Evolutionary conservation across 1,140 invertebrate species (phyloP), one percentile per base, ranked within the genome.

Genomic region (Battus philenor): DNA sequence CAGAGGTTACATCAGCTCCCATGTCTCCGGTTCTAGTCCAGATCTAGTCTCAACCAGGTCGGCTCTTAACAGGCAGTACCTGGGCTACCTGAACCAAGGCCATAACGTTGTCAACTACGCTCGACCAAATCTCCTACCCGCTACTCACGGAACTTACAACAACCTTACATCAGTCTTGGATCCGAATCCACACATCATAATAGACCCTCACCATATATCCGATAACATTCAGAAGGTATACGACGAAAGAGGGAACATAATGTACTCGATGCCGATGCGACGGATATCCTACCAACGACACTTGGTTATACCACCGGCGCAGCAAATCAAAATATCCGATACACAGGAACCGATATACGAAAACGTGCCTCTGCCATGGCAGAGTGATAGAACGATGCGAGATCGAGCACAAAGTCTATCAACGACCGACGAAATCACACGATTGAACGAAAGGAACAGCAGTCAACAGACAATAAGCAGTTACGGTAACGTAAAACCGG

Each of bases 291-390:
- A 82, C 51, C 74, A 77, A 57, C 64, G 83, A 48, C 78, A 87
- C 57, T 65, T 87, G 46, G 84, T 89, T 17, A 50, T 89, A 5
- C 86, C 86, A 2, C 76, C 86, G n/a, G 77, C 80, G 31, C 82
- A 86, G 39, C 81, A 81, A 41, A 49, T 56, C 32, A 64, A 59
- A 15, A 2, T 80, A 10, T 79, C 63, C 17, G 85, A 86, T 50
- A 78, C 88, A 0, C 84, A 87, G 11, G 93, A 94, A 67, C 93
- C 93, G 1, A 94, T 94, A 46, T 94, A 94, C 68, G 92, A 94
- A 67, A 94, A 94, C 58, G 90, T 94, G 4, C 92, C 91, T 5
- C 56, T 92, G 12, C 87, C 89, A 0, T 90, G 89, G 80, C 88
- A 89, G 43, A 88, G 83, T 50, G 86, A 88, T 59, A 59, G 1